Evolutionary conservation across 2,888 invertebrate species (phyloP), one percentile per base, ranked within the genome.

Genomic region (Alloplasta piceator): DNA sequence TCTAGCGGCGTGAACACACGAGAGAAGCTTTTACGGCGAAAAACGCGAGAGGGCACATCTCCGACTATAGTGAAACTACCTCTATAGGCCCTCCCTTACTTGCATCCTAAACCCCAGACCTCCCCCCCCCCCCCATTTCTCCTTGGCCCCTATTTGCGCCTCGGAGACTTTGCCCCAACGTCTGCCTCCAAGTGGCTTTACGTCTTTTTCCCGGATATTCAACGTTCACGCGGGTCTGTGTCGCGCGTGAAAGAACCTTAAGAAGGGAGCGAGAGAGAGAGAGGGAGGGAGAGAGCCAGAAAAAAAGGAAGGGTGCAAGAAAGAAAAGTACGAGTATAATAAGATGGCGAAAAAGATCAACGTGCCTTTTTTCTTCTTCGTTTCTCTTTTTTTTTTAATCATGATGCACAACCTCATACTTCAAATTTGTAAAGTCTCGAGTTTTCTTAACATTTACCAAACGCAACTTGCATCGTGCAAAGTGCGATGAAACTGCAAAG

Each of bases 21-120:
- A 52, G 26, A 26, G 61, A 55, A 75, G 80, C 80, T 80, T 80
- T 80, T 80, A 80, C 68, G 75, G 58, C 67, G 70, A 64, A 48
- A 12, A 64, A 75, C 66, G 56, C 61, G 56, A 64, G 26, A 26
- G 26, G 66, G 60, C 52, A 56, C 63, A 70, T 71, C 77, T 80
- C 66, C 73, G 55, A 64, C 26, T 63, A 16, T 43, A n/a, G n/a
- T n/a, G 12, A 48, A 48, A 10, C 41, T 1, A 26, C 52, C 41
- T 76, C 50, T 60, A 60, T 71, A 60, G 67, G 58, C 75, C 41
- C 46, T 48, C n/a, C 71, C 60, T 71, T 71, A 61, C 58, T 71
- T 58, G 48, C 75, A 78, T 55, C 67, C 73, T 50, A 48, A 26
- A 26, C 26, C 26, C 26, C 26, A 26, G 26, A 26, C 26, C 52